Percentiles rank a stretch among this genome's conserved stretches.
Evolutionary conservation across 2,888 invertebrate species (phyloP).

Genomic region (Hirtodrosophila confusa): DNA sequence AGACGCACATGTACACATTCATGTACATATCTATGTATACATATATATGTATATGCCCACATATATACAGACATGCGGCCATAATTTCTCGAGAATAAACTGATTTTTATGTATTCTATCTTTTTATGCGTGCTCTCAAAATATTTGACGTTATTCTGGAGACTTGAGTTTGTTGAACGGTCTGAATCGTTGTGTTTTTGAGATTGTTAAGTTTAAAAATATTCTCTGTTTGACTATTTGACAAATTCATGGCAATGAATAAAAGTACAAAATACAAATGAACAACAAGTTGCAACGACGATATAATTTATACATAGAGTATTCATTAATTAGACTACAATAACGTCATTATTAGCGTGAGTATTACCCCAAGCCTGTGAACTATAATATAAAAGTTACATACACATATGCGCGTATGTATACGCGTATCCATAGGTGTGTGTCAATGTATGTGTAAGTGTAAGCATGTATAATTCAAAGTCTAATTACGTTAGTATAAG

Average conservation of each 20-base stretch:
- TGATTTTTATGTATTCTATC: constrained; percentile 52
- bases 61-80: constrained; percentile 34
- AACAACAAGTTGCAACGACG: neutral
- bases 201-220: constrained; percentile 18
- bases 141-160: constrained; percentile 53
- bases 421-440: neutral
- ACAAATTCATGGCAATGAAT: neutral
- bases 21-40: constrained; percentile 5
- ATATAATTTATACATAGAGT: constrained; percentile 17
- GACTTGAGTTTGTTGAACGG: constrained; percentile 44
- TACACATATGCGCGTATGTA: constrained; percentile 20
- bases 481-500: neutral
- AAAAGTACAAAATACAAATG: constrained; percentile 8
- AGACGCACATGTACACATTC: neutral
- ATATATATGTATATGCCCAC: constrained; percentile 29
- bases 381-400: constrained; percentile 9
- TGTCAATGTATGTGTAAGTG: neutral
- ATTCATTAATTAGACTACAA: constrained; percentile 5
- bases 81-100: constrained; percentile 53
- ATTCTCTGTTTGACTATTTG: constrained; percentile 1
- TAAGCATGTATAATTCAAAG: neutral
- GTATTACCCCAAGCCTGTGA: constrained; percentile 11
- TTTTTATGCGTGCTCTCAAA: constrained; percentile 55
- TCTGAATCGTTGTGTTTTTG: constrained; percentile 36
- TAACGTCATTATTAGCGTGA: constrained; percentile 16